Evolutionary conservation across 2,888 invertebrate genomes (phyloP), one percentile per base, ranked within the genome.

Genomic region (Aleiodes alternator): DNA sequence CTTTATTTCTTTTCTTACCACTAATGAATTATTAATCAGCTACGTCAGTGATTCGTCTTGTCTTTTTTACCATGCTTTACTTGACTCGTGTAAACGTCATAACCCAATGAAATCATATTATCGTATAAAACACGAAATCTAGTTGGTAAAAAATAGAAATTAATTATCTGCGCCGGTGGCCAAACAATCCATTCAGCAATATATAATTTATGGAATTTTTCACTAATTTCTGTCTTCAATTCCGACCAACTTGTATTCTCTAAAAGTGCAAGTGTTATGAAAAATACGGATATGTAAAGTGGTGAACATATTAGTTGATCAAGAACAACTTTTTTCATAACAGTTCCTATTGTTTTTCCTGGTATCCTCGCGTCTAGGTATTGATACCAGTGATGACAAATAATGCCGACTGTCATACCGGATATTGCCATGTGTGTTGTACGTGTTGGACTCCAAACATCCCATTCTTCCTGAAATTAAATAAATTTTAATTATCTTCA

Each of bases 91-190:
- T 95, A 96, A 55, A 96, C 91, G 89, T 97, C 97, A 90, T 96
- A 97, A 0, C 95, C 95, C 83, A 97, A 91, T 50, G 96, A 96
- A 84, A 97, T 93, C 0, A 92, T 92, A 86, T 95, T 97, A 86
- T 97, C 97, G 90, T 96, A 98, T 9, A 97, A 90, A 43, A 98
- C 96, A 85, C 98, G 92, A 88, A 93, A 97, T 82, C 91, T 93
- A 8, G 94, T 93, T 9, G 97, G 96, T 80, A 98, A 88, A 85
- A 95, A 93, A 88, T 95, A 96, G 90, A 98, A 98, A 89, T 98
- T 98, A n/a, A 98, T 91, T 56, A 96, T 91, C 88, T 98, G 98
- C 0, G 97, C 97, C 6, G 96, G 95, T 0, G 98, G 97, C 97
- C 98, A 98, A 34, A 98, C 93, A 6, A 96, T 87, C 96, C 97